Base-by-base conservation (phyloP, 2,113 vertebrate species). In the Raja brachyura region DNA sequence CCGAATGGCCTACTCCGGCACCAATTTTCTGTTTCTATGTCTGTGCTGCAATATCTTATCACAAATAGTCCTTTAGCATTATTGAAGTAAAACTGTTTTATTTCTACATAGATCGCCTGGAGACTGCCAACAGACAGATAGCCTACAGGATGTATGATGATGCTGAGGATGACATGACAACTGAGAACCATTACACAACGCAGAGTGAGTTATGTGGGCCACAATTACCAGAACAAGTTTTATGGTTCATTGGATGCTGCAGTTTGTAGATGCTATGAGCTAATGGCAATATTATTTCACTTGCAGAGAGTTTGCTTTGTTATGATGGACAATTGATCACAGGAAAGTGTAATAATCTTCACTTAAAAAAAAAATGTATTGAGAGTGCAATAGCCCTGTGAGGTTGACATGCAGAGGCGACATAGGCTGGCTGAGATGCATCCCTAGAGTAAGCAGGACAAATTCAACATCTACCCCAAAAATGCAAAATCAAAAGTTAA, bases 101-200 rank as follows among this genome's bases (percentile, higher is more conserved):
- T 95, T 94, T 95, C 59, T 95, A 94, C 94, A n/a, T 94, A 98
- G 97, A 98, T 93, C 96, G 97, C 18, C 95, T 98, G 92, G 97
- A 98, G 95, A 97, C 97, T 0, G 97, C 97, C 95, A 97, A 96
- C 93, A 97, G 96, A 94, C 97, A 98, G 93, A 95, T 98, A 22
- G 97, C 97, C 93, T 97, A 96, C 96, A 95, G 96, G 75, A 97
- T 97, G 63, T 95, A 96, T 0, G 96, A 97, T 9, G 96, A 94
- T 22, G 95, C 95, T 0, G 97, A 97, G 93, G 96, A 97, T 70
- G 95, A 95, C 93, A 93, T 70, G 93, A 94, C 94, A 54, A 94
- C 95, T 93, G 96, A 97, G 83, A 96, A 95, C 56, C 96, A 95
- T 93, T 96, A 95, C 94, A 94, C 96, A 78, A 95, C 95, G 95